Evolutionary conservation across 2,888 invertebrate genomes (phyloP).

Genomic region (Rhimphoctona megacephalus): DNA sequence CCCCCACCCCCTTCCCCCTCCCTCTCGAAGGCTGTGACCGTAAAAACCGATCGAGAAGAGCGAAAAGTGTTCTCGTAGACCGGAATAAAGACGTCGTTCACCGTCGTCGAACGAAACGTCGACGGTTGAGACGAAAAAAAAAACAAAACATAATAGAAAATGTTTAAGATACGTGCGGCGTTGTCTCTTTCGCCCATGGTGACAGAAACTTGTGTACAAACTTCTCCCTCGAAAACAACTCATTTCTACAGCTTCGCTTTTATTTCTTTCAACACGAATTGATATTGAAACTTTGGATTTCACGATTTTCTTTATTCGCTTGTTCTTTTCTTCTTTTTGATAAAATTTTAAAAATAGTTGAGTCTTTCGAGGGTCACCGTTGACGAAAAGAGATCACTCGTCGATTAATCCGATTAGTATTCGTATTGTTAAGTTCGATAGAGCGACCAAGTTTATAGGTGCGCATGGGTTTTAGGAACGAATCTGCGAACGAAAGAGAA

Average conservation of each 20-base stretch:
- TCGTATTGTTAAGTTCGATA: conserved; percentile 69
- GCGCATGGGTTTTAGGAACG: conserved; percentile 50
- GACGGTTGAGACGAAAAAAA: conserved; percentile 41
- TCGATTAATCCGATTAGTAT: conserved; percentile 55
- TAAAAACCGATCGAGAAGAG: conserved; percentile 66
- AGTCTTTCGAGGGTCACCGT: conserved; percentile 6
- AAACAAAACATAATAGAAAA: background rate
- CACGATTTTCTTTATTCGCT: background rate
- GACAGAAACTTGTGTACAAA: conserved; percentile 3
- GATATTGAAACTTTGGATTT: background rate
- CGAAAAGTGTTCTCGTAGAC: conserved; percentile 61
- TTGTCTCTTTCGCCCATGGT: conserved; percentile 49
- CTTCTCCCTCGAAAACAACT: background rate
- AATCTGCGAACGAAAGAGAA: conserved; percentile 57
- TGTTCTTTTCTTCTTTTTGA: no score
- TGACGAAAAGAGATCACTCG: conserved; percentile 49
- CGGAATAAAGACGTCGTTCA: conserved; percentile 58
- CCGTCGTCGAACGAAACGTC: conserved; percentile 8
- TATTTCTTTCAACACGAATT: background rate
- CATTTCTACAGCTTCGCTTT: background rate
- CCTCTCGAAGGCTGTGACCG: conserved; percentile 79
- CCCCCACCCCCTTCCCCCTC: conserved; percentile 48
- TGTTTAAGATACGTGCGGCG: conserved; percentile 2
- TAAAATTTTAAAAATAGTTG: background rate
- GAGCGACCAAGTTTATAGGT: conserved; percentile 53